Base-by-base conservation (phyloP, 53 echinoderm and acorn worm species). In the Holothuria leucospilota region DNA sequence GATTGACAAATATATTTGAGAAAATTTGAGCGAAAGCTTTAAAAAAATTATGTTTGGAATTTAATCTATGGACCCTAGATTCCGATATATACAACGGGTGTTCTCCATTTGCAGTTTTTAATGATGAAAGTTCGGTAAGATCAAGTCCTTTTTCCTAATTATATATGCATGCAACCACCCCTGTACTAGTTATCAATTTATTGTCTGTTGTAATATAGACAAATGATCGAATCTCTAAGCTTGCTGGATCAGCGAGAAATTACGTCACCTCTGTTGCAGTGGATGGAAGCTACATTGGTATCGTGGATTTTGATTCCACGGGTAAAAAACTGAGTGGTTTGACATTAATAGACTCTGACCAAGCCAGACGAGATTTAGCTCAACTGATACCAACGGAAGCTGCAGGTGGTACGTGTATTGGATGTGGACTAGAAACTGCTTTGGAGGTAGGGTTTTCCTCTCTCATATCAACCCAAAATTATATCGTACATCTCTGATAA, bases 281-380 rank as follows among this genome's bases (percentile, higher is more conserved):
- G 41, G 78, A 77, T 49, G 78, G 78, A 49, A 77, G 78, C 51
- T 77, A 42, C 30, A 42, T 77, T 13, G 78, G 78, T 16, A 77
- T 77, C 53, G 78, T 77, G 9, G 26, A 51, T 21, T 77, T 77
- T 52, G 52, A 77, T 24, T 70, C 70, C 8, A 70, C 1, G 8
- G 72, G 39, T n/a, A 27, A 78, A 58, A 13, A 15, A 1, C 12
- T 59, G 28, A 78, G 59, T 53, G 79, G 59, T 4, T 30, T 78
- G 29, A 78, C 79, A 3, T 51, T 78, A 15, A 78, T 78, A 41
- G 79, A 78, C 79, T 78, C 79, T 5, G 79, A 28, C 25, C 15
- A 58, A 13, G 30, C 79, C n/a, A 78, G 79, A 26, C 28, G 59
- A 20, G 13, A 78, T 5, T 51, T 78, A 23, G 38, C 59, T 25